Conservation (phyloP, 2,797 vertebrate species). For the Aeoliscus strigatus region DNA sequence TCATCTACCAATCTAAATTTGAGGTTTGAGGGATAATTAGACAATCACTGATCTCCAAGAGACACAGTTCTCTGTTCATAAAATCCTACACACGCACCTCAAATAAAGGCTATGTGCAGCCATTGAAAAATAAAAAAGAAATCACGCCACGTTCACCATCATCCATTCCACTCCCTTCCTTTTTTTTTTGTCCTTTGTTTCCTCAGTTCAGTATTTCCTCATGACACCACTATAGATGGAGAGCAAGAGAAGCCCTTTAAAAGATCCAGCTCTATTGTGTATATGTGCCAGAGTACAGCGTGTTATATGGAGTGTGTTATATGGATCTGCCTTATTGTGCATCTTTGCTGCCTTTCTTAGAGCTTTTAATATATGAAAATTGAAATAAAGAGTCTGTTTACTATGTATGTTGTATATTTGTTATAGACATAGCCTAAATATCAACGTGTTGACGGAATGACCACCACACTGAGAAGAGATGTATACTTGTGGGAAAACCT, state of each 20-base stretch:
- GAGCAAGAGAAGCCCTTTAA: constrained; percentile 72
- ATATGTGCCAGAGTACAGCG: constrained; percentile 56
- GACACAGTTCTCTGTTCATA: constrained; percentile 26
- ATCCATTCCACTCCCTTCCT: constrained; percentile 5
- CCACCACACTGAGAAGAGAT: constrained; percentile 52
- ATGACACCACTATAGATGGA: constrained; percentile 36
- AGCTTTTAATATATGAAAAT: constrained; percentile 71
- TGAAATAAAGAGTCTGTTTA: constrained; percentile 63
- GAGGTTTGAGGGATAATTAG: constrained; percentile 39
- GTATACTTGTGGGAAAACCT: constrained; percentile 58
- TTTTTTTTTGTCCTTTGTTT: neutral
- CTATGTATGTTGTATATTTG: constrained; percentile 65
- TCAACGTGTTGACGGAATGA: constrained; percentile 57
- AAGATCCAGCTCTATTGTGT: constrained; percentile 61
- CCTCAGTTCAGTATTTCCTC: constrained; percentile 11
- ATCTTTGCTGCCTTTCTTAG: constrained; percentile 89
- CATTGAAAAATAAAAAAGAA: constrained; percentile 3
- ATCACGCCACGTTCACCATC: constrained; percentile 3
- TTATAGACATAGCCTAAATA: constrained; percentile 59
- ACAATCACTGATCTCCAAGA: constrained; percentile 58
- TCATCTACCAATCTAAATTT: constrained; percentile 4
- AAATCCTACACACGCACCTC: constrained; percentile 7
- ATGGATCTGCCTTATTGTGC: constrained; percentile 89
- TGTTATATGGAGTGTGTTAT: constrained; percentile 60
- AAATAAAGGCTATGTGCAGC: constrained; percentile 8